Evolutionary conservation across 2,797 vertebrate species (phyloP), one percentile per base, ranked within the genome.

Genomic region (Allobates femoralis): DNA sequence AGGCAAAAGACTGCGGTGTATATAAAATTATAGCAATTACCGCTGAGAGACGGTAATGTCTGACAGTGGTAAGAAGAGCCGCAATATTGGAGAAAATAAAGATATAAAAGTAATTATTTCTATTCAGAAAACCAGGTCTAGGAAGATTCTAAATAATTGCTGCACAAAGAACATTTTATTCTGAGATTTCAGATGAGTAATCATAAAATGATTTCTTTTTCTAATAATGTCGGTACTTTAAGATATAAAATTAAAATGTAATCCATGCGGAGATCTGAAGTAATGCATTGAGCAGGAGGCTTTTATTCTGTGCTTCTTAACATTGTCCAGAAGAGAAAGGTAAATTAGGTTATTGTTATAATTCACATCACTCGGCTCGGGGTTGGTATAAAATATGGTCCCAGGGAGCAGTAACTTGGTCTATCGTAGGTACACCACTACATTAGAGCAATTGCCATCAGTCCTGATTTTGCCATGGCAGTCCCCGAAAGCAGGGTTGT

Each of bases 101-200:
- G 80, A 82, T 81, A 81, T 53, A 73, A 69, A 82, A 82, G 66
- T 56, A 82, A 82, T 82, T 82, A 82, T 58, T 82, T 73, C 66
- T 82, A 73, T 82, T 82, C 66, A 58, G 30, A 53, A 73, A 71
- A 28, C 26, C 64, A 56, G 69, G 69, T 71, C 80, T 82, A 37
- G 30, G 15, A 71, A 37, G 66, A 82, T 56, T 23, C 50, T 8
- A 41, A 82, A 82, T 82, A 82, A 82, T 82, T 82, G 80, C 66
- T 37, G 19, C 66, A 73, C 51, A 82, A 55, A 69, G 80, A 82
- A 82, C 64, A 73, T 82, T 82, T 82, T 82, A 73, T 82, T 82
- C 80, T 11, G 69, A 58, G 66, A 82, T 82, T 58, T 82, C 66
- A 71, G 80, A 58, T 7, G 23, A 71, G 21, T 23, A 71, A 73